These are phyloP conservation scores for Drosophila leonis DNA, from an alignment of 2,888 invertebrate species.

Conservation along the genomic window DNA sequence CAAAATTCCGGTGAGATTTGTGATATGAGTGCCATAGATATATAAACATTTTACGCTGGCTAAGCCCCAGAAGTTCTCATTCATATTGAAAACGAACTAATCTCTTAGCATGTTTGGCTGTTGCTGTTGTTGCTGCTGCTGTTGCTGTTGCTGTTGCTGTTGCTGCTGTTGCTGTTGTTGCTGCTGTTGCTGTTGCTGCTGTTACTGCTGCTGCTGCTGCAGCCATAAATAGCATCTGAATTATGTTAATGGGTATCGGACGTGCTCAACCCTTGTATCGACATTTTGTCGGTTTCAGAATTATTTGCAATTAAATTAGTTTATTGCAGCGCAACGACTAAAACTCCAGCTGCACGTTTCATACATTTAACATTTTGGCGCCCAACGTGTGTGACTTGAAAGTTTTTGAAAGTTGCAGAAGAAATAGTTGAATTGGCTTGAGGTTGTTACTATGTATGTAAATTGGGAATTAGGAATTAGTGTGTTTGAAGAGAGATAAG, in stretches of 20 bases:
- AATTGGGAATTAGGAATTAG: background rate
- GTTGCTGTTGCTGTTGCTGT: slow-evolving; percentile 5
- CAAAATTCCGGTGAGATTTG: background rate
- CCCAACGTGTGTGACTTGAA: background rate
- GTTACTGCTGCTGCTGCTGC: background rate
- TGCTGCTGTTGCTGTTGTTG: background rate
- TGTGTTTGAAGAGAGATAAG: background rate
- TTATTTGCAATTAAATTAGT: slow-evolving; percentile 28
- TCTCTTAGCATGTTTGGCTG: background rate
- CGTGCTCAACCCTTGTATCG: slow-evolving; percentile 28
- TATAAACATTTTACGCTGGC: background rate
- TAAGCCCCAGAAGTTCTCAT: background rate
- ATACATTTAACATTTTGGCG: background rate
- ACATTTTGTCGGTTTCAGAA: slow-evolving; percentile 5
- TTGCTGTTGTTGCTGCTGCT: background rate
- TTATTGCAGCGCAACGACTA: slow-evolving; percentile 15
- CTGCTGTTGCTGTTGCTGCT: slow-evolving; percentile 6
- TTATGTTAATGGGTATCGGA: slow-evolving; percentile 33
- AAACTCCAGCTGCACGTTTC: background rate
- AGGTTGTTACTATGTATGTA: background rate
- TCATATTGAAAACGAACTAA: background rate
- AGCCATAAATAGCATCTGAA: slow-evolving; percentile 31
- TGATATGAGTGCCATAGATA: background rate
- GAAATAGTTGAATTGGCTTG: background rate
- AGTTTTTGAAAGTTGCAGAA: background rate